Conservation (phyloP, 1,140 invertebrate species). For the Orchestia grillus region DNA sequence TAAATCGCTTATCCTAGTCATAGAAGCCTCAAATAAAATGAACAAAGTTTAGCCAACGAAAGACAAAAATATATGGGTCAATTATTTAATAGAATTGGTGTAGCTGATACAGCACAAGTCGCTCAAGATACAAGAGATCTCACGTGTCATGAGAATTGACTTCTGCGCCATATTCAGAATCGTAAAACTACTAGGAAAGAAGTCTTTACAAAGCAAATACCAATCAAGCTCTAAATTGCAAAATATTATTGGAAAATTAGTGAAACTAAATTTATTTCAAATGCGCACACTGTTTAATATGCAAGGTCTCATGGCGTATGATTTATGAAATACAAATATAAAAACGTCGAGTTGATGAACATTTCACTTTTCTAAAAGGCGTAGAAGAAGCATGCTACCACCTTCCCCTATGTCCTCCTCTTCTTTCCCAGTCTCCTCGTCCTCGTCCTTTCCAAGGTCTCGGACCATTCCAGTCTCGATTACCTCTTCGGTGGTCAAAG, state of each 20-base stretch:
- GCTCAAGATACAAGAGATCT: background rate
- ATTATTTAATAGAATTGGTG: background rate
- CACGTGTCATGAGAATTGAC: background rate
- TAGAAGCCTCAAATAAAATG: background rate
- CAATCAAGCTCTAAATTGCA: background rate
- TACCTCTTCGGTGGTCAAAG: background rate
- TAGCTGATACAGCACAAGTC: background rate
- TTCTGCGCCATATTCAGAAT: background rate
- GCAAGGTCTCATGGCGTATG: background rate
- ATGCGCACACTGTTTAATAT: background rate
- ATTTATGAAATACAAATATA: background rate
- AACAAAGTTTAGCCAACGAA: background rate
- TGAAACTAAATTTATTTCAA: background rate
- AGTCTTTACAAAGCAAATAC: background rate
- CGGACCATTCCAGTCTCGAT: slow-evolving; percentile 25
- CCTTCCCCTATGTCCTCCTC: slow-evolving; percentile 15
- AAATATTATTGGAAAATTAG: background rate
- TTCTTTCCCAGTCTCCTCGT: slow-evolving; percentile 30
- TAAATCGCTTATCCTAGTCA: too few relatives aligned
- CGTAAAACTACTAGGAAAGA: background rate
- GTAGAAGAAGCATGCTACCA: background rate
- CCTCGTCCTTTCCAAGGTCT: slow-evolving; percentile 18
- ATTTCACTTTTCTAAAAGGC: background rate
- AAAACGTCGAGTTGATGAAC: too few relatives aligned
- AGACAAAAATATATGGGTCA: background rate